Conservation (phyloP, 35 echinoderm and acorn worm species). For the Lytechinus variegatus region DNA sequence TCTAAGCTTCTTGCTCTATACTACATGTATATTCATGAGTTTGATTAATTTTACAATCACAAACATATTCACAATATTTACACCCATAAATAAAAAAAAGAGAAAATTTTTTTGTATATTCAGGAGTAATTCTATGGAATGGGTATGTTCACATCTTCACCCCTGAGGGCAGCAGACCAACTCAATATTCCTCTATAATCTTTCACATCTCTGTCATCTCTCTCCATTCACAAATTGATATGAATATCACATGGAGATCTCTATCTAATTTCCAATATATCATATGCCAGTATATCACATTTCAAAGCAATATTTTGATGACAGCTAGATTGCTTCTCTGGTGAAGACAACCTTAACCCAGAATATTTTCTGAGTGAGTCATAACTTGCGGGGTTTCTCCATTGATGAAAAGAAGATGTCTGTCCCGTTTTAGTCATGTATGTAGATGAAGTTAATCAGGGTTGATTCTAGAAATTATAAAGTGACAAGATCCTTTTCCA, state of each 20-base stretch:
- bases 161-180: neutral
- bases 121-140: too few relatives aligned
- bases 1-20: too few relatives aligned
- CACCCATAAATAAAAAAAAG: too few relatives aligned
- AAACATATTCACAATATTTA: too few relatives aligned
- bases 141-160: neutral
- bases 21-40: too few relatives aligned
- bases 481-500: neutral
- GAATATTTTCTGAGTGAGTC: neutral
- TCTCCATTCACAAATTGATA: neutral
- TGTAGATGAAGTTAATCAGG: neutral
- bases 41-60: too few relatives aligned
- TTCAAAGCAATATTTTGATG: constrained; percentile 3
- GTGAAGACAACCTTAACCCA: neutral
- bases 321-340: neutral
- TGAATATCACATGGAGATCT: neutral
- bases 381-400: neutral
- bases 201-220: neutral
- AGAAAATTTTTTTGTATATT: too few relatives aligned
- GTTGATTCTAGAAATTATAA: neutral
- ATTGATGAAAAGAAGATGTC: neutral
- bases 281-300: neutral
- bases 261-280: neutral
- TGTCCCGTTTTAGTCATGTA: neutral
- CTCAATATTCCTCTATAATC: neutral